Evolutionary conservation across 2,888 invertebrate genomes (phyloP).

Genomic region (Chaetogeoica ovagalla): DNA sequence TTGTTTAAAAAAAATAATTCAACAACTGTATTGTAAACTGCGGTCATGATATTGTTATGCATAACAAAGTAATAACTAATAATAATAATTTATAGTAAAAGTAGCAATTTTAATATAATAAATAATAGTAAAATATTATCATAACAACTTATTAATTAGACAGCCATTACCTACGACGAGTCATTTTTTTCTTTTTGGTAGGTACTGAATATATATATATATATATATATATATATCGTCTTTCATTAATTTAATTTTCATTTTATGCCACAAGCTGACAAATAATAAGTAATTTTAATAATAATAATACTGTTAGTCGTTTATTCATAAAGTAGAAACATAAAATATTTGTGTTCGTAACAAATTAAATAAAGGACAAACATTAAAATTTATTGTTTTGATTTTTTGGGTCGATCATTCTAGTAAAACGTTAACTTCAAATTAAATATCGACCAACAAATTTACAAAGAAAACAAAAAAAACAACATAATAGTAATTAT

Average conservation of each 20-base stretch:
- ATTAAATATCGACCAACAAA: slow-evolving; percentile 40
- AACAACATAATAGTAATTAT: slow-evolving; percentile 35
- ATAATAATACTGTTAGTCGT: slow-evolving; percentile 47
- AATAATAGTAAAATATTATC: slow-evolving; percentile 13
- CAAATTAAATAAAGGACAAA: slow-evolving; percentile 20
- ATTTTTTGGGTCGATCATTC: slow-evolving; percentile 36
- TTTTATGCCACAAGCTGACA: background rate
- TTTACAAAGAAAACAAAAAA: slow-evolving; percentile 43
- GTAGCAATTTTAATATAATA: slow-evolving; percentile 6
- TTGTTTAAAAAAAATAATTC: slow-evolving; percentile 34
- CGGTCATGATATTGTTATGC: background rate
- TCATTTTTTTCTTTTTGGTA: slow-evolving; percentile 29
- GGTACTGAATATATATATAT: too few species aligned
- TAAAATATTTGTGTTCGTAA: slow-evolving; percentile 17
- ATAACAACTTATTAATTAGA: slow-evolving; percentile 36
- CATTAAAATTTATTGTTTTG: slow-evolving; percentile 41
- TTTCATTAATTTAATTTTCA: background rate
- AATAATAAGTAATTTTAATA: slow-evolving; percentile 19
- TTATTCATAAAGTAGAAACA: slow-evolving; percentile 21
- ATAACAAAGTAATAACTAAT: slow-evolving; percentile 39
- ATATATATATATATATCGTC: background rate
- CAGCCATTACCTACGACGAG: slow-evolving; percentile 17
- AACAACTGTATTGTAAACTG: background rate
- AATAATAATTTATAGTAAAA: slow-evolving; percentile 26
- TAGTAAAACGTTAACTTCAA: slow-evolving; percentile 40